Conservation (phyloP, 2,113 vertebrate species). For the Pholis gunnellus region DNA sequence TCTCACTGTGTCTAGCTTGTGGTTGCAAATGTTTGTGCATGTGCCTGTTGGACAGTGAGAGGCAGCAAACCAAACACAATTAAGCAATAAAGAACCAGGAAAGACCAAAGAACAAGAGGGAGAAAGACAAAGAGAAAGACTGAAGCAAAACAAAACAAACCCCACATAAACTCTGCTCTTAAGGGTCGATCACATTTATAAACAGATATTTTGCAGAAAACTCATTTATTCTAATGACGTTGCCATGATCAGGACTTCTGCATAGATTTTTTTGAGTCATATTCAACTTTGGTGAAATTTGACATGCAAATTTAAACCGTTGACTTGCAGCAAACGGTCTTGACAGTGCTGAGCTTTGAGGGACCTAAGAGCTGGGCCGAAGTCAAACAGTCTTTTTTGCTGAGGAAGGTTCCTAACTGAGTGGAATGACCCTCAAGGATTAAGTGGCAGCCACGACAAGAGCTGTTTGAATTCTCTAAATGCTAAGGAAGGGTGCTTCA, state of each 20-base stretch:
- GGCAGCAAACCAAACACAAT: background rate
- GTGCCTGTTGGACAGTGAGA: background rate
- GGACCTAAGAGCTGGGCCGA: no score
- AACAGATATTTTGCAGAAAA: background rate
- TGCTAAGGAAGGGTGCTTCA: background rate
- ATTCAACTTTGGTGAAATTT: background rate
- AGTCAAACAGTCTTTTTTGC: background rate
- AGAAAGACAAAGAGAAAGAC: background rate
- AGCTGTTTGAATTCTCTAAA: background rate
- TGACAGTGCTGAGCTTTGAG: background rate
- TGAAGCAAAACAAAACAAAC: background rate
- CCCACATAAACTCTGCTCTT: no score
- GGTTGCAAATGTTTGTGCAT: background rate
- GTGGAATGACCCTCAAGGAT: background rate
- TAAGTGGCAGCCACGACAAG: background rate
- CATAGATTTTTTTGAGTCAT: no score
- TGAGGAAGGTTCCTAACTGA: background rate
- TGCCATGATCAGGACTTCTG: no score
- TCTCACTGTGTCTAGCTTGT: background rate
- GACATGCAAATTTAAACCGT: no score
- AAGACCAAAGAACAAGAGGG: background rate
- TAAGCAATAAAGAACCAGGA: background rate
- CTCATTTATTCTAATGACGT: no score
- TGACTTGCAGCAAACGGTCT: no score
- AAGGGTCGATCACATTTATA: background rate